phyloP scores from a whole-genome alignment of 2,113 vertebrate species.

The Brachirus orientalis region DNA sequence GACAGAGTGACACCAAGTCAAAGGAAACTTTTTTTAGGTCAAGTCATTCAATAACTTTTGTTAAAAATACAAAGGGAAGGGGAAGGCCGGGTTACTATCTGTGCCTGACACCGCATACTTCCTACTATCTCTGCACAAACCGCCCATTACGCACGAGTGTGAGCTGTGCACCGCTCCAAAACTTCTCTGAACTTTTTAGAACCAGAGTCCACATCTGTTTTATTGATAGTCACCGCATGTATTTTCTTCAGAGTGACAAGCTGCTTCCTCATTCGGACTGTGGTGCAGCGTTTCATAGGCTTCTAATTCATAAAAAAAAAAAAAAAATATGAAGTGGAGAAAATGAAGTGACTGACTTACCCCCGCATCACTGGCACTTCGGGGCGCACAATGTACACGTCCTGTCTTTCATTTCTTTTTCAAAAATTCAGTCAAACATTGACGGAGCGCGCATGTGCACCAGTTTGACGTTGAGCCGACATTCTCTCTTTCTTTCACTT shows the following conservation, averaged over 20 bases:
- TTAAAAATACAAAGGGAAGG: slow-evolving; percentile 80
- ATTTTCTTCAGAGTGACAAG: too few species aligned
- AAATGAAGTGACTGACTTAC: too few species aligned
- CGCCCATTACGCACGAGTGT: slow-evolving; percentile 62
- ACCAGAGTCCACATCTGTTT: too few species aligned
- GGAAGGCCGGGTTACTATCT: slow-evolving; percentile 76
- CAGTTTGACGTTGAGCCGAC: slow-evolving; percentile 19
- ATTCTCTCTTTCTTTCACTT: slow-evolving; percentile 36
- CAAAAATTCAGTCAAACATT: not conserved
- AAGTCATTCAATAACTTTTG: slow-evolving; percentile 55
- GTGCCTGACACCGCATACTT: slow-evolving; percentile 62
- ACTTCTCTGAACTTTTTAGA: not conserved
- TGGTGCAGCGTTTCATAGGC: too few species aligned
- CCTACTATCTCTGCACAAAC: slow-evolving; percentile 65
- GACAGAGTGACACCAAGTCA: not conserved
- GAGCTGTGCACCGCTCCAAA: slow-evolving; percentile 26
- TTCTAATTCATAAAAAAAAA: too few species aligned
- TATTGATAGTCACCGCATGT: too few species aligned
- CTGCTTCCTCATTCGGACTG: too few species aligned
- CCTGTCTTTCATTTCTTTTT: not conserved
- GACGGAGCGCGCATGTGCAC: slow-evolving; percentile 18
- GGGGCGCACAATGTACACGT: too few species aligned
- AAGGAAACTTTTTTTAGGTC: slow-evolving; percentile 9
- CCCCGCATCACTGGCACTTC: too few species aligned
- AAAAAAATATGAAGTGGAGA: too few species aligned